Evolutionary conservation across 2,797 vertebrate genomes (phyloP).

Genomic region (Coranthus polyacanthus): DNA sequence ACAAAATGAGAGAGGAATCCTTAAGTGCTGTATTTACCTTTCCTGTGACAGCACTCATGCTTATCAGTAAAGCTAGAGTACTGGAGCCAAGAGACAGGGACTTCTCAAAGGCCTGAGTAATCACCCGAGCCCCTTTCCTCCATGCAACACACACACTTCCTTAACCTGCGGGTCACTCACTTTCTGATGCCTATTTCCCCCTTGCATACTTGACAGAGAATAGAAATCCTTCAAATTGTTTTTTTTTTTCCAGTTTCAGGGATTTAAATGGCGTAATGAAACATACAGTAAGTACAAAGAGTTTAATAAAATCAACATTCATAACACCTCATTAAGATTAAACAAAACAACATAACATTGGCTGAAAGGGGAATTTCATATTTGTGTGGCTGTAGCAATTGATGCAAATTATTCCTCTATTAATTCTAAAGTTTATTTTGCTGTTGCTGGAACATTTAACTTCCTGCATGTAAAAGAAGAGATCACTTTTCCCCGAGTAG

Average conservation of each 20-base stretch:
- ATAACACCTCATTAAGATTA: conserved; percentile 42
- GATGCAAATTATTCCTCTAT: conserved; percentile 31
- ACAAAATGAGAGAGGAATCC: conserved; percentile 85
- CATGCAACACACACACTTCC: conserved; percentile 4
- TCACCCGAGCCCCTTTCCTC: conserved; percentile 47
- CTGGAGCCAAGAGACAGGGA: conserved; percentile 63
- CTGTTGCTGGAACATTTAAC: conserved; percentile 23
- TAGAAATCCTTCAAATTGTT: conserved; percentile 37
- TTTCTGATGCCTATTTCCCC: conserved; percentile 27
- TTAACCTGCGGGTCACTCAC: conserved; percentile 37
- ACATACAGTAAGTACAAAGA: conserved; percentile 38
- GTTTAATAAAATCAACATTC: conserved; percentile 22
- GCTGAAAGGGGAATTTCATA: conserved; percentile 30
- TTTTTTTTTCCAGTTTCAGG: conserved; percentile 13
- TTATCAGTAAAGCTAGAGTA: conserved; percentile 74
- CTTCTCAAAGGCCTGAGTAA: conserved; percentile 74
- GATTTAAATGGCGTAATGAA: conserved; percentile 39
- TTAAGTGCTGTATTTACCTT: conserved; percentile 85
- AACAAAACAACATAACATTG: conserved; percentile 30
- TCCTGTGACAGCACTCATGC: conserved; percentile 71
- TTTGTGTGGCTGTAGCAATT: conserved; percentile 32
- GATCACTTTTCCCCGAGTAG: not conserved
- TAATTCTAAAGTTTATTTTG: conserved; percentile 37
- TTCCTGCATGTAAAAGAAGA: conserved; percentile 12
- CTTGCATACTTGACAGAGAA: conserved; percentile 21